phyloP scores from a whole-genome alignment of 2,888 invertebrate species.

The Andrena bicolor region DNA sequence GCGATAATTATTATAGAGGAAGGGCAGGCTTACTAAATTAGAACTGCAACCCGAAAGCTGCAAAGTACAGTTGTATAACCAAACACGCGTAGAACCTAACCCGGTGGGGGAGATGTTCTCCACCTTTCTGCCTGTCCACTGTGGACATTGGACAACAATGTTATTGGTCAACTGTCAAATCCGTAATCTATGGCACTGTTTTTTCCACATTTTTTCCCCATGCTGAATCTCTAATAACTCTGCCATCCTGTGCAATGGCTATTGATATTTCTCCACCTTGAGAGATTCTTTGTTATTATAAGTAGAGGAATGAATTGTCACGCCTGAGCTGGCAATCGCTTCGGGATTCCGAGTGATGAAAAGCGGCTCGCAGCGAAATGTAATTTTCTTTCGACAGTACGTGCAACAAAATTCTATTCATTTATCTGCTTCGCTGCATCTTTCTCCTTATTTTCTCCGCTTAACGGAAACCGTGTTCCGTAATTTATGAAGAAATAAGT shows the following conservation, averaged over 20 bases:
- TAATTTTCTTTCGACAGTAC: no score
- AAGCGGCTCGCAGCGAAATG: background rate
- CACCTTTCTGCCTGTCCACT: conserved; percentile 31
- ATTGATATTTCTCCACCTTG: conserved; percentile 5
- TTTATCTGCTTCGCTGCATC: background rate
- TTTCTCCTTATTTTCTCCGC: no score
- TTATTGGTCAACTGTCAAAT: conserved; percentile 57
- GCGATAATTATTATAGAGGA: conserved; percentile 67
- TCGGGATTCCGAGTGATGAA: background rate
- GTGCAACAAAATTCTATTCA: no score
- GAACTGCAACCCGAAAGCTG: conserved; percentile 64
- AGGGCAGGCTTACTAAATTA: conserved; percentile 70
- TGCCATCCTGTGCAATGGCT: background rate
- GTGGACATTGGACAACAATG: conserved; percentile 78
- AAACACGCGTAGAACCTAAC: conserved; percentile 67
- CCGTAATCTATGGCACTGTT: conserved; percentile 31
- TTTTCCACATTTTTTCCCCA: conserved; percentile 25
- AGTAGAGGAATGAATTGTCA: background rate
- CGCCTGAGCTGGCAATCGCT: background rate
- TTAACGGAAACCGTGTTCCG: no score
- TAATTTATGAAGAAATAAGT: no score
- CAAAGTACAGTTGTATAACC: conserved; percentile 72
- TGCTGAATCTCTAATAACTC: background rate
- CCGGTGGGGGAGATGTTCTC: conserved; percentile 54
- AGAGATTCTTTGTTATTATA: background rate